Evolutionary conservation across 2,797 vertebrate species (phyloP).

Genomic region (Pteropus rufus): DNA sequence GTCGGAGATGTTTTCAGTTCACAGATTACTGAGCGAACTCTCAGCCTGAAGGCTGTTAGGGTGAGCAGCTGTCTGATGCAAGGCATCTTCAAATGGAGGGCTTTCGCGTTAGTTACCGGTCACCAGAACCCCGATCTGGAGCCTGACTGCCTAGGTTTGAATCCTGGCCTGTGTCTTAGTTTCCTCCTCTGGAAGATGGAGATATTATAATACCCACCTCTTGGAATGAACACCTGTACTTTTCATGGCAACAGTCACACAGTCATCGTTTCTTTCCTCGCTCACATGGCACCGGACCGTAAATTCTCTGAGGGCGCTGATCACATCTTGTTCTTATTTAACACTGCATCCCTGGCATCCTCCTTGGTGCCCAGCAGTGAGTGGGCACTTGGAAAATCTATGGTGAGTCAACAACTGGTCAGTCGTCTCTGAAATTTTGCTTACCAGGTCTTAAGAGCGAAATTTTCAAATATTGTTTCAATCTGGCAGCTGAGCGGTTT

Average conservation of each 20-base stretch:
- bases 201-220: background rate
- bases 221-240: rapidly evolving
- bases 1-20: background rate
- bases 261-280: background rate
- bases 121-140: background rate
- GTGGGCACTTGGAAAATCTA: background rate
- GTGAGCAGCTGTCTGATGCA: rapidly evolving
- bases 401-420: background rate
- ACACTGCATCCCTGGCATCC: background rate
- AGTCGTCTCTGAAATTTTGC: background rate
- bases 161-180: background rate
- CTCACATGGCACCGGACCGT: background rate
- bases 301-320: background rate
- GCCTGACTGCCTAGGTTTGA: background rate
- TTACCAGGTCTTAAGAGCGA: background rate
- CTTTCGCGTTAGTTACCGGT: rapidly evolving
- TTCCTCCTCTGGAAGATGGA: background rate
- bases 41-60: background rate
- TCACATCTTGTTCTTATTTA: background rate
- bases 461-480: too few relatives aligned
- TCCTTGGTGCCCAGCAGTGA: background rate
- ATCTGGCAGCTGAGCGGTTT: too few relatives aligned
- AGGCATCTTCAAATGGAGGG: background rate
- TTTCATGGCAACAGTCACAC: background rate
- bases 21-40: rapidly evolving